Conservation (phyloP, 2,888 invertebrate genomes). For the Tenthredo scrophulariae region DNA sequence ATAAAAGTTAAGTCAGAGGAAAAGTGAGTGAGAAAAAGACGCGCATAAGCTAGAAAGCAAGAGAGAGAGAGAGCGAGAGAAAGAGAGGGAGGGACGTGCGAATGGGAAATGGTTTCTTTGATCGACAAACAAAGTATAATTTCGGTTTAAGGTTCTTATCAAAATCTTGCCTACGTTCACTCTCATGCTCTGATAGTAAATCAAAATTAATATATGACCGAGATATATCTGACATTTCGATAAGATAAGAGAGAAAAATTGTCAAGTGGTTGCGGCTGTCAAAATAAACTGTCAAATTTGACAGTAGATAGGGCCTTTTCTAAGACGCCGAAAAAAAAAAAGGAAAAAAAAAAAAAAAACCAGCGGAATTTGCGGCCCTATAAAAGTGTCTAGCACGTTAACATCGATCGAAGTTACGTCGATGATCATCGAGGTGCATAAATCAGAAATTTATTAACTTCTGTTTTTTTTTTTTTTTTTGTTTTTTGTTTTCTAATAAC, state of each 20-base stretch:
- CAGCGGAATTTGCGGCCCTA: slow-evolving; percentile 55
- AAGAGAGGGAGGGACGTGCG: not conserved
- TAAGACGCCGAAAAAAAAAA: slow-evolving; percentile 52
- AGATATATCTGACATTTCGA: slow-evolving; percentile 61
- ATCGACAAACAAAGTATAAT: slow-evolving; percentile 41
- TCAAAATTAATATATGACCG: slow-evolving; percentile 66
- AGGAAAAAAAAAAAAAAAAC: not conserved
- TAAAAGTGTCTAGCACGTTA: not conserved
- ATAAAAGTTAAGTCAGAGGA: not conserved
- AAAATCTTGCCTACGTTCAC: slow-evolving; percentile 46
- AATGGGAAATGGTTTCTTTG: slow-evolving; percentile 48
- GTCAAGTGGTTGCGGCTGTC: slow-evolving; percentile 56
- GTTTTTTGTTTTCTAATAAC: not conserved
- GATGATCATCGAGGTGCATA: not conserved
- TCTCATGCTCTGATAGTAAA: slow-evolving; percentile 57
- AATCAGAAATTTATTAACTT: slow-evolving; percentile 13
- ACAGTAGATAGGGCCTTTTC: slow-evolving; percentile 41
- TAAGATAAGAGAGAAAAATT: slow-evolving; percentile 64
- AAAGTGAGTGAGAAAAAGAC: not conserved
- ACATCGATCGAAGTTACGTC: slow-evolving; percentile 51
- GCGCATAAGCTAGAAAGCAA: not conserved
- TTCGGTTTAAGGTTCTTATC: slow-evolving; percentile 53
- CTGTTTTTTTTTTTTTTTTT: not conserved
- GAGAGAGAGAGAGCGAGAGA: not conserved
- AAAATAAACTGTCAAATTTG: slow-evolving; percentile 53